Base-by-base conservation (phyloP, 2,113 vertebrate genomes). In the Carlito syrichta region DNA sequence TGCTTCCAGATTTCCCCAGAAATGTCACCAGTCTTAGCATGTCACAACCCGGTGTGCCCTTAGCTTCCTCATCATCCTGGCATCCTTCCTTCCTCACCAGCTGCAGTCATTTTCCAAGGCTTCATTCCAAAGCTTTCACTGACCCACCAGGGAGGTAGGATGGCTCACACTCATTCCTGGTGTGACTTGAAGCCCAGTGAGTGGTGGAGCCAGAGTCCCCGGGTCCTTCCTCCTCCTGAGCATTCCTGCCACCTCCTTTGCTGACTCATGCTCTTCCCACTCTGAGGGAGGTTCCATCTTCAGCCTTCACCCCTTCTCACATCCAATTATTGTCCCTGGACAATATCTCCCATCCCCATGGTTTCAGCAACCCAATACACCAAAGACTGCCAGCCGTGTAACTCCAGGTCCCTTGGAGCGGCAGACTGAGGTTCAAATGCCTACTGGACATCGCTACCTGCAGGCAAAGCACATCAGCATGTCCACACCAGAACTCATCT, bases 201-300 rank as follows among this genome's bases (percentile, higher is more conserved):
- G 6, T 22, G 2, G 9, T 17, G 38, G 43, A 38, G 9, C 1
- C 4, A 5, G 6, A 22, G 48, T 23, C 48, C 5, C 52, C 16
- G 0, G 25, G n/a, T 3, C 25, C 13, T 6, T 19, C 71, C 43
- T 56, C 48, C 43, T 16, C 48, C 83, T 8, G 32, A 58, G 50
- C 54, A 8, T 14, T 48, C 35, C 84, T 32, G 22, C 58, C 12
- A 22, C 5, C 50, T 56, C 35, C 12, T 6, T n/a, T 25, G 48
- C 71, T 20, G n/a, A n/a, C n/a, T n/a, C n/a, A n/a, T n/a, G 4
- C 22, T 81, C 38, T 30, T 73, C 25, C 89, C 23, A 0, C 25
- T 58, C 52, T 58, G 14, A 14, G 23, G 22, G n/a, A 69, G 48
- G 58, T 6, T 5, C 58, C 38, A 2, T 19, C 71, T 54, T 43